Evolutionary conservation across 1,140 invertebrate species (phyloP), one percentile per base, ranked within the genome.

Genomic region (Acromyrmex charruanus): DNA sequence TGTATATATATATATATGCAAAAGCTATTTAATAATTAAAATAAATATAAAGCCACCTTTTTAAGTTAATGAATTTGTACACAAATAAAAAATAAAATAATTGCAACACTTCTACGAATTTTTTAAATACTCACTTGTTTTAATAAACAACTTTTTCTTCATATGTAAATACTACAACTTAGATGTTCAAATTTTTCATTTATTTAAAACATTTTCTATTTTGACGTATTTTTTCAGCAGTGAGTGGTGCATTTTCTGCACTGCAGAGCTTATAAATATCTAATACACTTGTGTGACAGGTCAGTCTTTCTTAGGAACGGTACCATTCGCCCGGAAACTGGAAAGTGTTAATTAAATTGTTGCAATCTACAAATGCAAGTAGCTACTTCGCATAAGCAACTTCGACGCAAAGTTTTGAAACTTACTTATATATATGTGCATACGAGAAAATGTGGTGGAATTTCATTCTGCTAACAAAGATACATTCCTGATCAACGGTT

Each of bases 311-410:
- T 58, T 3, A 74, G 21, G 25, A 1, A 25, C 25, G 25, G 25
- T 49, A 35, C 39, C 18, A 28, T 71, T 51, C 10, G 68, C 25
- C 25, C 25, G 25, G 39, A 51, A 84, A 74, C 39, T 53, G 68
- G 25, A 61, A 84, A 74, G 69, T 49, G 55, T 63, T 84, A 84
- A 84, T 74, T 68, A 84, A 84, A 84, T 74, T 84, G 53, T 84
- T 74, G 69, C 55, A 84, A 84, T 84, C 39, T 53, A 16, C 39
- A 51, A 74, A 39, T 74, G 55, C 68, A 25, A 2, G 12, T 74
- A 49, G 80, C 55, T 74, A 61, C 28, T 74, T 74, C 55, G n/a
- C 80, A 39, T 59, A 74, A 74, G 39, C 28, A 84, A 14, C 80
- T 74, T 59, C 25, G n/a, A 12, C 55, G 9, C n/a, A n/a, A 53